These are phyloP conservation scores for Sycophila texana DNA, from an alignment of 2,888 invertebrate species.

Conservation along the genomic window DNA sequence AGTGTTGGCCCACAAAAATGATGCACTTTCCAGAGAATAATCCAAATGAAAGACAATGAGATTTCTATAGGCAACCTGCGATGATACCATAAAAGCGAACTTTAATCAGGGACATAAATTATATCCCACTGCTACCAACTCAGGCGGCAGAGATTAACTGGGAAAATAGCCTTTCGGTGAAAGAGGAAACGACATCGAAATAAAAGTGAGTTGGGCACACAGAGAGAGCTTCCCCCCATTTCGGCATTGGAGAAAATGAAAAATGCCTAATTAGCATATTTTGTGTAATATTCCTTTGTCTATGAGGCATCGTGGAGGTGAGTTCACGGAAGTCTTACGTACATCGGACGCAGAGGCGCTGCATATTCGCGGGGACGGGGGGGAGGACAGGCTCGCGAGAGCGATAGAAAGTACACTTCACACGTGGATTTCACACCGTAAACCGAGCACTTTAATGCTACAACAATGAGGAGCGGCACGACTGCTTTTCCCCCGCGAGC, in stretches of 20 bases:
- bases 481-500: neutral
- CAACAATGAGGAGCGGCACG: constrained; percentile 5
- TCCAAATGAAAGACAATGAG: too few relatives aligned
- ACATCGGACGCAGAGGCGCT: neutral
- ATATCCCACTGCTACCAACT: neutral
- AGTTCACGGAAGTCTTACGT: constrained; percentile 48
- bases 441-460: constrained; percentile 3
- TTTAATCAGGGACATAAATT: neutral
- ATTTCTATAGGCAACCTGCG: too few relatives aligned
- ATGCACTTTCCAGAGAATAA: too few relatives aligned
- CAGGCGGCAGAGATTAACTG: neutral
- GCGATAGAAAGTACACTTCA: constrained; percentile 47
- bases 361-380: too few relatives aligned
- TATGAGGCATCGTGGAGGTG: constrained; percentile 6
- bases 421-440: constrained; percentile 46
- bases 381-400: neutral
- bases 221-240: too few relatives aligned
- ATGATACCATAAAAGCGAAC: neutral
- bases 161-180: neutral
- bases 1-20: too few relatives aligned
- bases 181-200: constrained; percentile 8
- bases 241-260: constrained; percentile 13
- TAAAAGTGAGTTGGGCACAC: too few relatives aligned
- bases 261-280: constrained; percentile 35
- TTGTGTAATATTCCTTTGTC: constrained; percentile 48